These are phyloP conservation scores for Scolopax rusticola DNA, from an alignment of 2,797 vertebrate genomes.

Conservation along the genomic window DNA sequence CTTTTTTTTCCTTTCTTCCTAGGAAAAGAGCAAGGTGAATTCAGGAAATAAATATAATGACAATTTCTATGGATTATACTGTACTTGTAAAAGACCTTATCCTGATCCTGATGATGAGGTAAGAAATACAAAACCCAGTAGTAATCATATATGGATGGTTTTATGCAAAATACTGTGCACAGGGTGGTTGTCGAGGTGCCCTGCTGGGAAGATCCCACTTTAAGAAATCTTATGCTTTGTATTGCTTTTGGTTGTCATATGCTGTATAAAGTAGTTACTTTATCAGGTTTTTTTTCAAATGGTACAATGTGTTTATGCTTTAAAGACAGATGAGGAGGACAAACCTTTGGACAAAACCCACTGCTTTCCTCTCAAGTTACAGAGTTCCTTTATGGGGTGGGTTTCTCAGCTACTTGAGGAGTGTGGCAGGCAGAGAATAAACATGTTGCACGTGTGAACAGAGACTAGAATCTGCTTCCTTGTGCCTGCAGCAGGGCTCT, in stretches of 20 bases:
- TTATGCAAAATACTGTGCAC: background rate
- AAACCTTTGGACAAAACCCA: background rate
- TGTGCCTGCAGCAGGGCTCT: background rate
- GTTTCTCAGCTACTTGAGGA: background rate
- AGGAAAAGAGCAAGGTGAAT: slow-evolving; percentile 93
- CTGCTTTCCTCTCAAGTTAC: background rate
- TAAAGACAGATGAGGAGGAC: background rate
- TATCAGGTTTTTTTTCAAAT: background rate
- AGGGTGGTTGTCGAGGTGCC: background rate
- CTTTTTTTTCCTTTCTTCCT: slow-evolving; percentile 10
- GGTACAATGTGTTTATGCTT: background rate
- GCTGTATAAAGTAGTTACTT: background rate
- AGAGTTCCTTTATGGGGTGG: background rate
- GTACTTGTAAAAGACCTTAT: slow-evolving; percentile 92
- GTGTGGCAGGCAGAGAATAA: background rate
- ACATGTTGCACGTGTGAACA: fast-evolving
- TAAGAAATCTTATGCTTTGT: fast-evolving
- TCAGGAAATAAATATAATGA: slow-evolving; percentile 93
- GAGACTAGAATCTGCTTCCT: background rate
- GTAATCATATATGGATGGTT: background rate
- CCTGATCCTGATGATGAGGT: slow-evolving; percentile 98
- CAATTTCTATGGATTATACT: slow-evolving; percentile 96
- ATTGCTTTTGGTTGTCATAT: background rate
- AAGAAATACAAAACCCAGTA: background rate
- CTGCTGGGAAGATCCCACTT: background rate